Evolutionary conservation across 2,113 vertebrate genomes (phyloP), one percentile per base, ranked within the genome.

Genomic region (Entelurus aequoreus): DNA sequence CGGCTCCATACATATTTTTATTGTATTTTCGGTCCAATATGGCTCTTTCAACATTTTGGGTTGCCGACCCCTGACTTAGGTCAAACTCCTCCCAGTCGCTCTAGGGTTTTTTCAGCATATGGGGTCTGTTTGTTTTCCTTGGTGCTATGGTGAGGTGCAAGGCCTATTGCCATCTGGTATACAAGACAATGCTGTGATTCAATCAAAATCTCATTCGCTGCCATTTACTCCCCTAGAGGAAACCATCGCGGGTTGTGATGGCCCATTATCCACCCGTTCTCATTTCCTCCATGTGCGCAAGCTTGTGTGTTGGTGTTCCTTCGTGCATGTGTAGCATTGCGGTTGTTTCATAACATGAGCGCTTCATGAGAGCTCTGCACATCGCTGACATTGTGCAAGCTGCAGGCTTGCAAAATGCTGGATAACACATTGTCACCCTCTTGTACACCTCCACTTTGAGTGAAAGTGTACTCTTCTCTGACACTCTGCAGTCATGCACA

Each of bases 191-290:
- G 75, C 69, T 74, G 61, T 87, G 80, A 87, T 87, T 86, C 68
- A 81, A 89, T 89, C 78, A 86, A 14, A 15, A 63, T 83, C 74
- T 76, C 76, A 85, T 88, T 88, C 86, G 72, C 75, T 83, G 61
- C 69, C 71, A 85, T 84, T 86, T 86, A 75, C 77, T 84, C 71
- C 73, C 76, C 65, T 71, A 70, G 80, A 87, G 83, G 84, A 86
- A 85, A 87, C 80, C 83, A 85, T 87, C 83, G 82, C 72, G 73
- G 63, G 59, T 68, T 68, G 76, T 82, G 83, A 86, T 77, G 64
- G 84, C 80, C 82, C 80, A 86, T 87, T 87, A 87, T 85, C 83
- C 82, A 77, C 50, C 47, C 69, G 79, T 86, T 81, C 77, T 86
- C 81, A 87, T 89, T 87, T 87, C 87, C 86, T 85, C 48, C 60